Evolutionary conservation across 2,113 vertebrate genomes (phyloP).

Genomic region (Climacteris rufus): DNA sequence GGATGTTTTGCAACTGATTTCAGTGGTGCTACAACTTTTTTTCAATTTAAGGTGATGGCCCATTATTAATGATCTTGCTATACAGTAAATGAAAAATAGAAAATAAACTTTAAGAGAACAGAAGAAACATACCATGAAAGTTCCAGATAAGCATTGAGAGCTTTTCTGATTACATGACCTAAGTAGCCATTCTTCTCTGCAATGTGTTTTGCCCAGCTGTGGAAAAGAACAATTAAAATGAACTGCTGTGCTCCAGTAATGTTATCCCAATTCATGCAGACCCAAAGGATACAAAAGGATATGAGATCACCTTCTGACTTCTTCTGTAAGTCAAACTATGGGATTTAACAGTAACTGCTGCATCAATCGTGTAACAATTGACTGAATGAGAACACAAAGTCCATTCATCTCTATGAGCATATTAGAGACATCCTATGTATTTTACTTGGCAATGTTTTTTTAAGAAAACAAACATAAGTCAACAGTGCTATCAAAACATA

Average conservation of each 20-base stretch:
- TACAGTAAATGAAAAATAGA: background rate
- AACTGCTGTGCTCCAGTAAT: background rate
- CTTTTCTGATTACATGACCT: constrained; percentile 84
- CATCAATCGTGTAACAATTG: background rate
- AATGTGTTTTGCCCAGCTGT: constrained; percentile 85
- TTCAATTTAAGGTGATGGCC: background rate
- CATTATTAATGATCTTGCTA: background rate
- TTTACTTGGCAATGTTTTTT: background rate
- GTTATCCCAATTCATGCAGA: background rate
- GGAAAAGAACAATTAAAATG: background rate
- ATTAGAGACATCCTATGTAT: background rate
- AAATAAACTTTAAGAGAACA: background rate
- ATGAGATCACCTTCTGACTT: background rate
- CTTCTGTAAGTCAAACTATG: background rate
- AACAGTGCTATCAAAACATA: background rate
- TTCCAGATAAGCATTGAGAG: constrained; percentile 85
- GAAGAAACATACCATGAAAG: constrained; percentile 76
- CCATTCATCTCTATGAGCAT: background rate
- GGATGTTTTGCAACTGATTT: background rate
- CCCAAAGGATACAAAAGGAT: background rate
- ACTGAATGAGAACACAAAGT: background rate
- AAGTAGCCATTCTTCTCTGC: constrained; percentile 89
- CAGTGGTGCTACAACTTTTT: background rate
- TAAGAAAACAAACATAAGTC: background rate
- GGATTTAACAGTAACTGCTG: background rate